phyloP scores from a whole-genome alignment of 1,140 invertebrate genomes.

The Plectrocnemia conspersa region DNA sequence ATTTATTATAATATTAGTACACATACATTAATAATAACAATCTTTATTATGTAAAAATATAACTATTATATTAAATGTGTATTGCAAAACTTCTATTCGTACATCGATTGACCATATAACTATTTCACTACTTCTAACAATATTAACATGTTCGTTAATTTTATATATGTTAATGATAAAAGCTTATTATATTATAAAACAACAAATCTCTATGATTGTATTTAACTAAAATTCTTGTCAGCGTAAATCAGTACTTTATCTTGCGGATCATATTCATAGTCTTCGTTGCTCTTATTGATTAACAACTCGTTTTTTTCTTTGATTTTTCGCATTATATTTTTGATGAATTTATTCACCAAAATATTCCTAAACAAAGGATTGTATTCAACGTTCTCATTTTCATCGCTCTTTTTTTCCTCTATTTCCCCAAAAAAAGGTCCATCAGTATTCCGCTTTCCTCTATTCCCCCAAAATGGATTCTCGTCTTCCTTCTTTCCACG shows the following conservation, averaged over 20 bases:
- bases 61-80: neutral
- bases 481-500: slow-evolving; percentile 28
- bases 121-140: neutral
- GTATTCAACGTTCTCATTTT: too few relatives aligned
- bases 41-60: slow-evolving; percentile 4
- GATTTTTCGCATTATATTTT: neutral
- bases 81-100: slow-evolving; percentile 5
- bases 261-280: too few relatives aligned
- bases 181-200: too few relatives aligned
- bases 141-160: too few relatives aligned
- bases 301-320: neutral
- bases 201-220: too few relatives aligned
- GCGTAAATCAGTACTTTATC: too few relatives aligned
- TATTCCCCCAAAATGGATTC: slow-evolving; percentile 34
- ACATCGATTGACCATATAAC: slow-evolving; percentile 20
- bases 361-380: slow-evolving; percentile 11
- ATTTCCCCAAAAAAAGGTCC: slow-evolving; percentile 41
- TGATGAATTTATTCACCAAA: neutral
- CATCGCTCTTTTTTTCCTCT: slow-evolving; percentile 34
- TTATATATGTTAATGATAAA: too few relatives aligned
- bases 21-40: neutral
- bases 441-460: slow-evolving; percentile 35
- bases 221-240: too few relatives aligned
- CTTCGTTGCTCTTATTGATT: too few relatives aligned
- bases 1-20: too few relatives aligned